phyloP scores from a whole-genome alignment of 30 jellyfish, hydroid and myxozoan genomes.

The Euphysa ruthae region DNA sequence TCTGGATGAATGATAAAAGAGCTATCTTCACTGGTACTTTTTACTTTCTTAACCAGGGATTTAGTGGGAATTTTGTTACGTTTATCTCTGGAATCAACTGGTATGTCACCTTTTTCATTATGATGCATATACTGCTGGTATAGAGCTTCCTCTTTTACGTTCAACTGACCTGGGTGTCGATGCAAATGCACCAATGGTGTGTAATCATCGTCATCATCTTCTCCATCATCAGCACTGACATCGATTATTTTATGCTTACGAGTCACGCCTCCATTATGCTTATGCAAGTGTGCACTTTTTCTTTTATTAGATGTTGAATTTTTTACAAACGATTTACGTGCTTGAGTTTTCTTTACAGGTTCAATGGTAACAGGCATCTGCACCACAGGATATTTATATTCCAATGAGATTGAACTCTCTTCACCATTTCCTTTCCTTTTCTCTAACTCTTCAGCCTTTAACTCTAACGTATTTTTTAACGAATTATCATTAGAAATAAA shows the following conservation, averaged over 20 bases:
- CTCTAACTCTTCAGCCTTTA: no score
- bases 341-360: no score
- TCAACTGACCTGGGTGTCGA: conserved; percentile 3
- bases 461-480: no score
- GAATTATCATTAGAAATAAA: no score
- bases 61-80: conserved; percentile 1
- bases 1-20: neutral
- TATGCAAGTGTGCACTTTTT: no score
- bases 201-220: conserved; percentile 2
- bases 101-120: neutral
- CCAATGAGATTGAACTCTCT: no score
- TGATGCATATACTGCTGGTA: conserved; percentile 18
- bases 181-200: neutral
- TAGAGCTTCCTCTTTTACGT: conserved; percentile 9
- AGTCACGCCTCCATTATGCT: neutral
- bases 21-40: neutral
- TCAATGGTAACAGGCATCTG: no score
- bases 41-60: neutral
- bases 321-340: no score
- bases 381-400: no score
- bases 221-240: neutral
- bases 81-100: conserved; percentile 6
- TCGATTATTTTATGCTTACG: neutral
- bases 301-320: no score
- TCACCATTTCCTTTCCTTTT: neutral